phyloP scores from a whole-genome alignment of 2,888 invertebrate genomes.

The Celastrina argiolus region DNA sequence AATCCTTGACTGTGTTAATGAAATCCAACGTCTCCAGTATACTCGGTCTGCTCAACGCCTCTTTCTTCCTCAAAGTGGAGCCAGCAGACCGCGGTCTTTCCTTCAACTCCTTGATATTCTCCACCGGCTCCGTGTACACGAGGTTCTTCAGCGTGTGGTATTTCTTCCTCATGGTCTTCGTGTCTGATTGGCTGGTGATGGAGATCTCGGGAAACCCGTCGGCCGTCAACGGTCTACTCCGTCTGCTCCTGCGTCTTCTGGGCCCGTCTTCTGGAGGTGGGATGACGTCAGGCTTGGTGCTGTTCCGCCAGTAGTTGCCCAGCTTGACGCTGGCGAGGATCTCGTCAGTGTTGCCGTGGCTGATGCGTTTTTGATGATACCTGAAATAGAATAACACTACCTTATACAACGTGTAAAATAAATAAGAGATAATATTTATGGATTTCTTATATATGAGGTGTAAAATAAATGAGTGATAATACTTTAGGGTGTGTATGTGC shows the following conservation, averaged over 20 bases:
- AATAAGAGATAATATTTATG: too few relatives aligned
- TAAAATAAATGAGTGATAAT: too few relatives aligned
- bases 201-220: constrained; percentile 69
- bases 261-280: constrained; percentile 50
- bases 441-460: too few relatives aligned
- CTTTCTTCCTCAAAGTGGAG: constrained; percentile 62
- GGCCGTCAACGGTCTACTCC: constrained; percentile 52
- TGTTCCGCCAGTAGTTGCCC: constrained; percentile 64
- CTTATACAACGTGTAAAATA: too few relatives aligned
- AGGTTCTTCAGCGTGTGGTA: constrained; percentile 56
- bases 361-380: background rate
- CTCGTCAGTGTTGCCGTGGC: constrained; percentile 61
- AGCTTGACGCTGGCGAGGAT: constrained; percentile 60
- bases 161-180: constrained; percentile 48
- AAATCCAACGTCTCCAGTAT: constrained; percentile 69
- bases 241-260: constrained; percentile 51
- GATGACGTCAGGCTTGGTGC: constrained; percentile 65
- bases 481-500: too few relatives aligned
- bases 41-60: constrained; percentile 60
- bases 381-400: background rate
- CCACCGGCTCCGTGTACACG: constrained; percentile 66
- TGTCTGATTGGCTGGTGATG: constrained; percentile 58
- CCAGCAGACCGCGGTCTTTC: constrained; percentile 66
- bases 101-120: constrained; percentile 59
- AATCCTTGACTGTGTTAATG: constrained; percentile 66